These are phyloP conservation scores for Rhyzopertha dominica DNA, from an alignment of 1,140 invertebrate species.

Conservation along the genomic window DNA sequence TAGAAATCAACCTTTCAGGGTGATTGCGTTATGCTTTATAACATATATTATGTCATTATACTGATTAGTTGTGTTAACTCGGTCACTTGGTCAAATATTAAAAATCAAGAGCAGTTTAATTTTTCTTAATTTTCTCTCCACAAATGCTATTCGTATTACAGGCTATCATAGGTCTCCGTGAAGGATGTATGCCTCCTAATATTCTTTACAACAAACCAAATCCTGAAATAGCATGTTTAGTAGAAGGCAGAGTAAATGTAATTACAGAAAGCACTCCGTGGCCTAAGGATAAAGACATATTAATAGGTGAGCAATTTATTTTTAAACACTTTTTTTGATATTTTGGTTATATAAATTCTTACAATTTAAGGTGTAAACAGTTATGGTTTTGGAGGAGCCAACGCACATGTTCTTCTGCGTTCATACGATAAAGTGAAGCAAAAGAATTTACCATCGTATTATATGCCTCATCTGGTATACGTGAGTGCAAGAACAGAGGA, in stretches of 20 bases:
- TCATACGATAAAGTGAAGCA: conserved; percentile 48
- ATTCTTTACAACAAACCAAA: conserved; percentile 71
- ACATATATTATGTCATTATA: no score
- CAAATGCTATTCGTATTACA: no score
- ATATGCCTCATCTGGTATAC: conserved; percentile 54
- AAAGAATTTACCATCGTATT: conserved; percentile 47
- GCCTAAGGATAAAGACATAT: no score
- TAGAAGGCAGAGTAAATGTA: conserved; percentile 64
- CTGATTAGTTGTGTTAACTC: no score
- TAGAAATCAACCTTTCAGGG: no score
- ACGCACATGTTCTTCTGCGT: conserved; percentile 62
- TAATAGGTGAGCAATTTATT: no score
- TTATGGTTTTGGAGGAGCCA: conserved; percentile 59
- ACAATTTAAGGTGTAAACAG: conserved; percentile 50
- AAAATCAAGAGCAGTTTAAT: no score
- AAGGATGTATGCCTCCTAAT: conserved; percentile 70
- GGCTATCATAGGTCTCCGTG: conserved; percentile 65
- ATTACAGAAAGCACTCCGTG: conserved; percentile 60
- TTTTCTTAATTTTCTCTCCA: no score
- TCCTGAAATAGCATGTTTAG: conserved; percentile 64
- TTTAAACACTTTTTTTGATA: no score
- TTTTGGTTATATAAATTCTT: no score
- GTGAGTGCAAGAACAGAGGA: conserved; percentile 61
- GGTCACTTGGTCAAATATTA: no score
- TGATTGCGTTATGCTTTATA: no score